These are phyloP conservation scores for Patiria pectinifera DNA, from an alignment of 53 echinoderm and acorn worm species.

Conservation along the genomic window DNA sequence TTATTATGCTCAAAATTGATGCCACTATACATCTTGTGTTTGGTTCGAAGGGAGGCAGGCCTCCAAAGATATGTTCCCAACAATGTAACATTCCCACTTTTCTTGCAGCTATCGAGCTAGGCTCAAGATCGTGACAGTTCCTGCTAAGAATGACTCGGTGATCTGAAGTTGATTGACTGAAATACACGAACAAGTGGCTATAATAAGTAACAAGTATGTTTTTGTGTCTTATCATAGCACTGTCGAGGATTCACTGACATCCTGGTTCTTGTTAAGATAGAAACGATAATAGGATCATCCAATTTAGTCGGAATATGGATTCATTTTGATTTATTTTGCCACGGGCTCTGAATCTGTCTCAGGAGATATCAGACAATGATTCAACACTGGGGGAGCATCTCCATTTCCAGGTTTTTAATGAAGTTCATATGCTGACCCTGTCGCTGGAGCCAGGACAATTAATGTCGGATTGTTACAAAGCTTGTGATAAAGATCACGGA, in stretches of 20 bases:
- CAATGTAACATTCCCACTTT: too few species aligned
- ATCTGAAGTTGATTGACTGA: background rate
- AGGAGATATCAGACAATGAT: background rate
- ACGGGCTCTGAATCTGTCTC: background rate
- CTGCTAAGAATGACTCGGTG: background rate
- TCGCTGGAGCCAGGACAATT: background rate
- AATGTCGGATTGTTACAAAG: background rate
- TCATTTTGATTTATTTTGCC: background rate
- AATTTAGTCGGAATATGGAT: background rate
- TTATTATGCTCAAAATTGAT: too few species aligned
- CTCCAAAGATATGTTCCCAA: too few species aligned
- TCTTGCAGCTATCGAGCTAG: too few species aligned
- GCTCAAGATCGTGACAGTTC: too few species aligned
- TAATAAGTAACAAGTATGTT: background rate
- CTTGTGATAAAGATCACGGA: background rate
- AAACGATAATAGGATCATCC: conserved; percentile 25
- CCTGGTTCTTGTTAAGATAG: conserved; percentile 15
- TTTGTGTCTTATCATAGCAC: background rate
- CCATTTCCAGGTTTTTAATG: background rate
- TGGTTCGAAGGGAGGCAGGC: too few species aligned
- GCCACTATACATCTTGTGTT: too few species aligned
- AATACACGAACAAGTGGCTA: background rate
- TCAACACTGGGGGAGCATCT: background rate
- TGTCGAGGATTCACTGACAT: background rate
- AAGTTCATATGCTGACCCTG: conserved; percentile 13